Percentiles rank a stretch among this genome's conserved stretches.
These are phyloP conservation scores for Cremastinae sp. DNA, from an alignment of 2,888 invertebrate species.

Conservation along the genomic window DNA sequence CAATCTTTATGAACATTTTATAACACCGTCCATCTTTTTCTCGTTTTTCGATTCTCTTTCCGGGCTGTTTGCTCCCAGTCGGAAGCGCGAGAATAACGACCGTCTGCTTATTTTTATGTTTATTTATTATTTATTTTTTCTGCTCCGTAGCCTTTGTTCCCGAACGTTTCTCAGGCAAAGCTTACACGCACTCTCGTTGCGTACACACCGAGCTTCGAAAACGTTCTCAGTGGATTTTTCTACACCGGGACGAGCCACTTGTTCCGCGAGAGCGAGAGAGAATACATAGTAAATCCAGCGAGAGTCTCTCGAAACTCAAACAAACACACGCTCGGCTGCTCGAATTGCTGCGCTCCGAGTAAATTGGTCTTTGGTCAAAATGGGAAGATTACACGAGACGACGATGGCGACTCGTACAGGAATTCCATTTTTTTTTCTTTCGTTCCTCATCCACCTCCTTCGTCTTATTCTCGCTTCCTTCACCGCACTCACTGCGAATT, in stretches of 20 bases:
- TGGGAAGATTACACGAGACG: slow-evolving; percentile 11
- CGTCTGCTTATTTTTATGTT: slow-evolving; percentile 51
- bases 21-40: neutral
- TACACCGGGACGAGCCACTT: slow-evolving; percentile 2
- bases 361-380: slow-evolving; percentile 51
- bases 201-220: slow-evolving; percentile 28
- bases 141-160: slow-evolving; percentile 25
- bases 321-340: slow-evolving; percentile 66
- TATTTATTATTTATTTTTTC: slow-evolving; percentile 44
- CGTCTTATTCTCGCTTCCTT: too few relatives aligned
- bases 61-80: slow-evolving; percentile 35
- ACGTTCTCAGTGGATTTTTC: slow-evolving; percentile 22
- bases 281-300: too few relatives aligned
- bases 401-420: slow-evolving; percentile 36
- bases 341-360: slow-evolving; percentile 47
- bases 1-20: neutral
- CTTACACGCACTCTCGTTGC: slow-evolving; percentile 44
- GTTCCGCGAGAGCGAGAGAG: slow-evolving; percentile 32
- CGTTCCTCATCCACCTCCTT: too few relatives aligned
- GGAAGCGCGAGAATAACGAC: slow-evolving; percentile 49
- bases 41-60: slow-evolving; percentile 14
- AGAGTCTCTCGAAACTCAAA: slow-evolving; percentile 70
- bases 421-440: slow-evolving; percentile 44
- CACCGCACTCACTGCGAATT: slow-evolving; percentile 24
- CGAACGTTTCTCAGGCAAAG: slow-evolving; percentile 38